These are phyloP conservation scores for Hirtodrosophila confusa DNA, from an alignment of 2,888 invertebrate species.

Conservation along the genomic window DNA sequence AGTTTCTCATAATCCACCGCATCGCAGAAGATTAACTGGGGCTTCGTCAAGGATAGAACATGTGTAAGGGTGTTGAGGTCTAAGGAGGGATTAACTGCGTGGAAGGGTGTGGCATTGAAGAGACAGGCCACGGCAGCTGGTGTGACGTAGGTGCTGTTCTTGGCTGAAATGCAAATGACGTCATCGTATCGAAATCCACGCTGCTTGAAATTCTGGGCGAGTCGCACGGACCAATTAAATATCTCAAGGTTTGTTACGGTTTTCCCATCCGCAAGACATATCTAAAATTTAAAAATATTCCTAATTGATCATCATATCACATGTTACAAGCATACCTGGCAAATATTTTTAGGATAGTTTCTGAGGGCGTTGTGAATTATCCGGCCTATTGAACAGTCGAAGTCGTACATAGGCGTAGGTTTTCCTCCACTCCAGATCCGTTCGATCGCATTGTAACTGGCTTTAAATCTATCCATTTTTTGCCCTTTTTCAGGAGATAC, in stretches of 20 bases:
- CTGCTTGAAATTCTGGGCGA: constrained; percentile 54
- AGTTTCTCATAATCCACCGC: constrained; percentile 46
- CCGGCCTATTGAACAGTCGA: constrained; percentile 32
- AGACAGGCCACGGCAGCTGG: constrained; percentile 63
- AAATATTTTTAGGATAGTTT: constrained; percentile 33
- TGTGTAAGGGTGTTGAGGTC: constrained; percentile 34
- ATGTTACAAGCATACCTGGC: constrained; percentile 20
- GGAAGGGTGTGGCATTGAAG: constrained; percentile 64
- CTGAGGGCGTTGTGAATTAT: constrained; percentile 27
- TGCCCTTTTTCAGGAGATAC: no score
- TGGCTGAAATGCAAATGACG: constrained; percentile 64
- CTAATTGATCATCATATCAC: not conserved
- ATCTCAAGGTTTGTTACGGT: constrained; percentile 25
- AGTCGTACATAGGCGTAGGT: constrained; percentile 9
- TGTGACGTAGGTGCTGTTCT: constrained; percentile 63
- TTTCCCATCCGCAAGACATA: constrained; percentile 25
- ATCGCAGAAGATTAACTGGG: constrained; percentile 71
- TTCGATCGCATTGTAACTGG: constrained; percentile 10
- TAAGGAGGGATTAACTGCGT: constrained; percentile 60
- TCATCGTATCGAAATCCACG: constrained; percentile 57
- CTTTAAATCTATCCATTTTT: constrained; percentile 2
- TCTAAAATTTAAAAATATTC: constrained; percentile 2
- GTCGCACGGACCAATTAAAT: constrained; percentile 48
- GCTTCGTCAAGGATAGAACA: constrained; percentile 57
- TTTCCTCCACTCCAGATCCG: constrained; percentile 35